phyloP scores from a whole-genome alignment of 2,888 invertebrate species.

The Papilio protenor region DNA sequence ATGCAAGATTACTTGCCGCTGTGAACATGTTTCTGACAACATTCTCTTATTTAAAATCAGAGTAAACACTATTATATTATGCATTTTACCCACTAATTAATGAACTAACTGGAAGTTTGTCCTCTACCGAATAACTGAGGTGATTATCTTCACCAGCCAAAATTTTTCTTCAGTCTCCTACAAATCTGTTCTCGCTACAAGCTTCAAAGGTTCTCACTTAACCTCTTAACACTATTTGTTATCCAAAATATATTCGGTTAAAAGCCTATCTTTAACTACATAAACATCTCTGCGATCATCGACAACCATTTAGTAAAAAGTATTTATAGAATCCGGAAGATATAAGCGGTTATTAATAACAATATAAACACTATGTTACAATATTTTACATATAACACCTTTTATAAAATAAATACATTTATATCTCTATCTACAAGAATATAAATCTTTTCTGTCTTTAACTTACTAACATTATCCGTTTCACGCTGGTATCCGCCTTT shows the following conservation, averaged over 20 bases:
- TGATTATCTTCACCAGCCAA: background rate
- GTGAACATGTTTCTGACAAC: background rate
- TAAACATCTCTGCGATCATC: conserved; percentile 13
- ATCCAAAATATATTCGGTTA: background rate
- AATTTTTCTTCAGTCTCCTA: background rate
- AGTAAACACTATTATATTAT: background rate
- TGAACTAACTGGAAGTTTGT: background rate
- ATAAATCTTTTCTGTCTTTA: background rate
- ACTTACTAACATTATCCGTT: background rate
- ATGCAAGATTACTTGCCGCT: background rate
- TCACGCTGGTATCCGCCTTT: background rate
- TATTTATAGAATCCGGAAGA: conserved; percentile 23
- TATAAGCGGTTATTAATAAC: background rate
- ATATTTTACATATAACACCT: background rate
- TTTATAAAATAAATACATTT: background rate
- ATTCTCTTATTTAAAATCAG: conserved; percentile 1
- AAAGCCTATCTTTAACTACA: background rate
- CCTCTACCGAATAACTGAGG: no score
- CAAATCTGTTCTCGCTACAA: background rate
- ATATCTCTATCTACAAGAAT: background rate
- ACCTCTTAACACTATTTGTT: background rate
- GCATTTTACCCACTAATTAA: no score
- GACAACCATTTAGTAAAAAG: conserved; percentile 1
- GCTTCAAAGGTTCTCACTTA: background rate
- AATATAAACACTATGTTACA: conserved; percentile 9